These are phyloP conservation scores for Melanotus villosus DNA, from an alignment of 2,888 invertebrate genomes.

Conservation along the genomic window DNA sequence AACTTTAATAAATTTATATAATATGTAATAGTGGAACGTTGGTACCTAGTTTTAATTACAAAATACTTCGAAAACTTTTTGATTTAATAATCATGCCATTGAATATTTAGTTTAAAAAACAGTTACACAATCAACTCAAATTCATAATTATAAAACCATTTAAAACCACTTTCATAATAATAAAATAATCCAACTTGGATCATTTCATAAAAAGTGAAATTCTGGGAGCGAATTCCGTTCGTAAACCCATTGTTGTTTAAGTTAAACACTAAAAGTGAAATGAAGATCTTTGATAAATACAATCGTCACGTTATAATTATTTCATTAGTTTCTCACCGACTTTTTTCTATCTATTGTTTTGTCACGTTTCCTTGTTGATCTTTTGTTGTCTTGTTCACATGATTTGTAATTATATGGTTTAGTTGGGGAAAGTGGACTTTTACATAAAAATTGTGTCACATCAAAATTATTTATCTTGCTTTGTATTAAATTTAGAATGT, in stretches of 20 bases:
- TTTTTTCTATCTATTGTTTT: slow-evolving; percentile 8
- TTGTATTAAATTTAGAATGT: not conserved
- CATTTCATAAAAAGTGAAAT: not conserved
- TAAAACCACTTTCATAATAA: no score
- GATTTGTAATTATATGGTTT: not conserved
- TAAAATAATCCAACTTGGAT: no score
- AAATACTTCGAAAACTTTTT: no score
- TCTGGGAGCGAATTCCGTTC: not conserved
- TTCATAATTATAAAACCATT: no score
- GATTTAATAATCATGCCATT: no score
- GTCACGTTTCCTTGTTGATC: slow-evolving; percentile 1
- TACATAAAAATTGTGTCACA: not conserved
- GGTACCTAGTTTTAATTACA: no score
- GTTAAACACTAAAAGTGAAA: not conserved
- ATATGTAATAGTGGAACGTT: no score
- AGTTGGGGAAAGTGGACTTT: not conserved
- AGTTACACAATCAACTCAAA: no score
- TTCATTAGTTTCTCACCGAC: slow-evolving; percentile 4
- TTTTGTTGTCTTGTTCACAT: not conserved
- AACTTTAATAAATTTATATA: no score
- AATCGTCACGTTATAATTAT: slow-evolving; percentile 5
- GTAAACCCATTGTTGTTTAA: not conserved
- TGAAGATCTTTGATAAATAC: not conserved
- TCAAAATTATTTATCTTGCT: not conserved
- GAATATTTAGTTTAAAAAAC: no score